Evolutionary conservation across 2,113 vertebrate species (phyloP), one percentile per base, ranked within the genome.

Genomic region (Tringa solitaria): DNA sequence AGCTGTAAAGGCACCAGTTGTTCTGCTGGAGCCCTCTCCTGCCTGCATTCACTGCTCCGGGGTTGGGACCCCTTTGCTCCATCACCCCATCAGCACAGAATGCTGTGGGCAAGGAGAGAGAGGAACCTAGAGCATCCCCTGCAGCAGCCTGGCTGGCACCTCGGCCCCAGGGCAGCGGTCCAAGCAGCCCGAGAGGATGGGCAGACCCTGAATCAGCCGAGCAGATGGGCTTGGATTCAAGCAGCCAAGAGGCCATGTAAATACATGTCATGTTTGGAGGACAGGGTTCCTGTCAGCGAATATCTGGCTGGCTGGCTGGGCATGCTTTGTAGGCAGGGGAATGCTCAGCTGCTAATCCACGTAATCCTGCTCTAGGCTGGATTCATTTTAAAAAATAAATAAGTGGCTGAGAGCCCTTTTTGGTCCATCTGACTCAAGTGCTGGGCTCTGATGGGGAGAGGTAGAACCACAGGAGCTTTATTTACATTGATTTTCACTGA

Each of bases 351-450:
- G 93, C 79, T 97, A 96, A 95, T 96, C 93, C 95, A 64, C 18
- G 2, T 93, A 94, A 96, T 96, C 93, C 94, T 87, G 93, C 86
- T 94, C 69, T 53, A 67, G 95, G 90, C 96, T 92, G 93, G 90
- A 67, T 77, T 86, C 68, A 4, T 77, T 96, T 86, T 26, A 79
- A 90, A 91, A 92, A 94, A 93, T 94, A 95, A 96, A 85, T 90
- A 92, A 96, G 60, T 91, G 79, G 57, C 91, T 94, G 82, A 92
- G 67, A 73, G 75, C 85, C 20, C 65, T 26, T 95, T 96, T 93
- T 74, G 94, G 95, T 81, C 92, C 80, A 50, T 90, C 88, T 93
- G 88, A 93, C 28, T 96, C 43, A 5, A 93, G 76, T 35, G 32
- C 64, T 78, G 68, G 78, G 83, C 88, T 93, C 90, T 56, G 83